Evolutionary conservation across 2,797 vertebrate genomes (phyloP), one percentile per base, ranked within the genome.

Genomic region (Bothrops alternatus): DNA sequence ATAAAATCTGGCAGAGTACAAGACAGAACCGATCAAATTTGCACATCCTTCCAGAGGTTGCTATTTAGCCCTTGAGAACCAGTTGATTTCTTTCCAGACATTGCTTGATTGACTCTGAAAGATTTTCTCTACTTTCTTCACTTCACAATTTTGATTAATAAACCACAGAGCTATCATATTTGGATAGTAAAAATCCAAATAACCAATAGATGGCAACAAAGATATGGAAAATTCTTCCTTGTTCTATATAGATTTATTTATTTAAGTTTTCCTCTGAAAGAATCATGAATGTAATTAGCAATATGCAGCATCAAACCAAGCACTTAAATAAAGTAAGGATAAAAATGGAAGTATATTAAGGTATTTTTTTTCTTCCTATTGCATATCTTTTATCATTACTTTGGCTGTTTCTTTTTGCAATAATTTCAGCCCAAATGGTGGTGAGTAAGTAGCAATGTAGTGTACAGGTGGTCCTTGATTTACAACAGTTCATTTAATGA

Each of bases 231-330:
- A 82, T 20, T 47, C 20, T 10, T 42, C 37, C 37, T 42, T 78
- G 73, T 4, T 78, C 37, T 11, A 2, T 1, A 42, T 23, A 42
- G 73, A 78, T 42, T 11, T 32, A 32, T 32, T 57, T 65, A 53
- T 58, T 88, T 91, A 58, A 55, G 28, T 32, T 93, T 86, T 26
- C 26, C 87, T 89, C 73, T 91, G 73, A 89, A 91, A 93, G 91
- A 61, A 28, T 69, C 89, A 91, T 69, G 60, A 89, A 61, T n/a
- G 26, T 8, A 53, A 89, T 56, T 25, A 23, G 57, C 11, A 89
- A 78, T 57, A n/a, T 65, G 85, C 20, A 89, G 16, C 12, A 37
- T 37, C 16, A 23, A 10, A 89, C 20, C 53, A 86, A 85, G 5
- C n/a, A 89, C 1, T 91, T 47, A 90, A 87, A 86, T 37, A 50